These are phyloP conservation scores for Pelvicachromis taeniatus DNA, from an alignment of 2,113 vertebrate species.

Conservation along the genomic window DNA sequence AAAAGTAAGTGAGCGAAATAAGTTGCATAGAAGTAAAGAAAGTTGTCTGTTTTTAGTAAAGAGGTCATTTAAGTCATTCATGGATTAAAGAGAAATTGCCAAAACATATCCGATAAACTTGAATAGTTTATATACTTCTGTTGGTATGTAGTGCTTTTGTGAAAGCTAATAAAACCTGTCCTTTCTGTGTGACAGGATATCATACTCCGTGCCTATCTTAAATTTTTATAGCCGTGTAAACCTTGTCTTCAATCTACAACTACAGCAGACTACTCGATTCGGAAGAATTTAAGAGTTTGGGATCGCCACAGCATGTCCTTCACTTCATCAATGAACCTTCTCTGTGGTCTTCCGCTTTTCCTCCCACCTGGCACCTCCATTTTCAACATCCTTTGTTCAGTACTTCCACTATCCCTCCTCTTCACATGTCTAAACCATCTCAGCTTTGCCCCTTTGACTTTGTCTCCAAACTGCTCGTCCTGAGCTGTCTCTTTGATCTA, in stretches of 20 bases:
- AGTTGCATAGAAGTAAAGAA: neutral
- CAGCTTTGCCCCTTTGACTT: neutral
- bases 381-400: neutral
- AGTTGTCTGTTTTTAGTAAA: neutral
- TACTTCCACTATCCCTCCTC: too few relatives aligned
- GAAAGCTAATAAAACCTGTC: neutral
- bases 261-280: neutral
- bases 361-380: neutral
- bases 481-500: neutral
- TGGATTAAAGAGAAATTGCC: neutral
- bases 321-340: neutral
- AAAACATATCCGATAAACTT: neutral
- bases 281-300: neutral
- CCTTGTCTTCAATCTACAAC: neutral
- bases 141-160: neutral
- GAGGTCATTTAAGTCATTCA: neutral
- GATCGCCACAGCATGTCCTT: neutral
- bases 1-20: neutral
- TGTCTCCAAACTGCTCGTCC: neutral
- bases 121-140: neutral
- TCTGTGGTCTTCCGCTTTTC: neutral
- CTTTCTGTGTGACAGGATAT: neutral
- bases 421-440: neutral
- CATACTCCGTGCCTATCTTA: neutral
- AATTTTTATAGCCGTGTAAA: neutral